Conservation (phyloP, 2,113 vertebrate species). For the Phylloscopus trochilus region DNA sequence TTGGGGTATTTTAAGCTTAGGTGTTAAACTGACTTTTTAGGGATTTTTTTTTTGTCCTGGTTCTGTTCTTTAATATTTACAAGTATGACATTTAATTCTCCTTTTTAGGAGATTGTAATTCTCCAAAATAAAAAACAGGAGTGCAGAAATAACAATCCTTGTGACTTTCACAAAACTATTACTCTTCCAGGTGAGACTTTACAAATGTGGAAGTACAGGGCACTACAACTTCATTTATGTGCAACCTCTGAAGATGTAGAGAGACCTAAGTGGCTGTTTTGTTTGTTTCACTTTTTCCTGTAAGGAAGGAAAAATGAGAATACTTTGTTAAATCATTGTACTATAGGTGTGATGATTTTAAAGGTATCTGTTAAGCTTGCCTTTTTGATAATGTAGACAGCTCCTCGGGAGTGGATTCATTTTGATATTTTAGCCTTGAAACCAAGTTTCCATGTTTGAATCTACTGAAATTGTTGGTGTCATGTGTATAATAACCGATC, state of each 20-base stretch:
- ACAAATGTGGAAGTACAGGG: neutral
- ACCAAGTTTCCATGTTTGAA: neutral
- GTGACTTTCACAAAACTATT: neutral
- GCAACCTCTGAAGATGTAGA: neutral
- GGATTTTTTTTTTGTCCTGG: neutral
- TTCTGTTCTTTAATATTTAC: conserved; percentile 45
- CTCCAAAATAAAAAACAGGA: neutral
- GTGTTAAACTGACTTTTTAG: conserved; percentile 34
- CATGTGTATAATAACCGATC: conserved; percentile 21
- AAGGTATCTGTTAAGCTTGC: neutral
- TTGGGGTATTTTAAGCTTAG: conserved; percentile 45
- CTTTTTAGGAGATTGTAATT: neutral
- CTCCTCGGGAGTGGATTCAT: neutral
- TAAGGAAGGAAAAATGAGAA: neutral
- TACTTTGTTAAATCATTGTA: neutral
- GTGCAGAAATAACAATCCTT: neutral
- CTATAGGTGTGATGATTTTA: neutral
- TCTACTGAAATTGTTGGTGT: conserved; percentile 35
- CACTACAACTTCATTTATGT: neutral
- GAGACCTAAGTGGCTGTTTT: neutral
- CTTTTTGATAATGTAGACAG: neutral
- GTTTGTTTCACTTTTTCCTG: neutral
- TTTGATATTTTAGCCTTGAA: conserved; percentile 19
- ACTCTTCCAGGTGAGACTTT: neutral
- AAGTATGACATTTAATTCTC: conserved; percentile 12